Evolutionary conservation across 2,888 invertebrate species (phyloP), one percentile per base, ranked within the genome.

Genomic region (Hyposoter dolosus): DNA sequence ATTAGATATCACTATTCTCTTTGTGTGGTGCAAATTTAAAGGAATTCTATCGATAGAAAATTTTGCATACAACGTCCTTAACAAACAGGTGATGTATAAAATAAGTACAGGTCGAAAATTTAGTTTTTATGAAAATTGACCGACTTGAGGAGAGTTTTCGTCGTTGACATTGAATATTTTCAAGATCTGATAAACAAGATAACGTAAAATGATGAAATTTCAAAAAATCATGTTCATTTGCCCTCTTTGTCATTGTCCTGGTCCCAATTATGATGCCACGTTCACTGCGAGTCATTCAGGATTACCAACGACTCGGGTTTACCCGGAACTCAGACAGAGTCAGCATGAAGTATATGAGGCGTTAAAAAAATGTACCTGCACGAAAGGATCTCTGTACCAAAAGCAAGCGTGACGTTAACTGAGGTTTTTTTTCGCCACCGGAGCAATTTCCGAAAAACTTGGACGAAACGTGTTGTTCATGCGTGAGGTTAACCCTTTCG

Each of bases 401-500:
- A 84, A 86, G 71, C 63, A 43, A 84, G 78, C 84, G 84, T 86
- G 84, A 86, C 86, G 81, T 78, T 78, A 56, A 32, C 81, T 84
- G 86, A 86, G 84, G 78, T 82, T 82, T 86, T 85, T 75, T 86
- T 82, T 40, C 35, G 47, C 83, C 63, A 82, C 82, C 43, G 28
- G 47, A 17, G 63, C 35, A 69, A 69, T 83, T 81, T 45, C 83
- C 77, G 47, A 50, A 86, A 82, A 84, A 81, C 56, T 69, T 35
- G 78, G 12, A 47, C 75, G 81, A 78, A 86, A 84, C 86, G 82
- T 82, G 84, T 74, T 81, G 47, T 82, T 82, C 78, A 65, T 47
- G 69, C 84, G 69, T 66, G 82, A 19, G 68, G 43, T 47, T 85
- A 90, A 91, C 90, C 89, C 90, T 91, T 91, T 90, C 87, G 87